phyloP scores from a whole-genome alignment of 1,140 invertebrate genomes.

The Halotydeus destructor region DNA sequence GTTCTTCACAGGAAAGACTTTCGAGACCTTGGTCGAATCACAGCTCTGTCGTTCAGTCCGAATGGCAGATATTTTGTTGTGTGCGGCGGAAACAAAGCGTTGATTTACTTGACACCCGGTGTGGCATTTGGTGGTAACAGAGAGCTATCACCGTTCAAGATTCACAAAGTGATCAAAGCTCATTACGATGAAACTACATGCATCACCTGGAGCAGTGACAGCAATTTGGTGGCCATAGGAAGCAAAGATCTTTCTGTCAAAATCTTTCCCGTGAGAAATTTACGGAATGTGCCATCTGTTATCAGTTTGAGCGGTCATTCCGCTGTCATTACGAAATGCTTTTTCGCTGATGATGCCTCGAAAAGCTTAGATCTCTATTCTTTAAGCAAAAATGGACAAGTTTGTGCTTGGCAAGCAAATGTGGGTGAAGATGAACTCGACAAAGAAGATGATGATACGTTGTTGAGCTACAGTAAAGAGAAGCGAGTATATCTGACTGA shows the following conservation, averaged over 20 bases:
- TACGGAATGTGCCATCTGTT: conserved; percentile 34
- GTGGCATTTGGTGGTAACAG: conserved; percentile 22
- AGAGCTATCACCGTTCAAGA: conserved; percentile 66
- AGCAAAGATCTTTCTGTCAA: conserved; percentile 65
- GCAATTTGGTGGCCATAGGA: conserved; percentile 57
- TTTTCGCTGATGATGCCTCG: conserved; percentile 39
- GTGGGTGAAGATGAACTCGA: conserved; percentile 3
- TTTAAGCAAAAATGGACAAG: conserved; percentile 35
- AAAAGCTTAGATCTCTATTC: conserved; percentile 22
- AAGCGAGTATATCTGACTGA: conserved; percentile 47
- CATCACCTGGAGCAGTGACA: conserved; percentile 77
- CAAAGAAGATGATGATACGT: conserved; percentile 22
- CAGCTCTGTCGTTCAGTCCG: conserved; percentile 69
- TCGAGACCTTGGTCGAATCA: conserved; percentile 34
- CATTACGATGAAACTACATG: conserved; percentile 57
- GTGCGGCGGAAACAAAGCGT: conserved; percentile 44
- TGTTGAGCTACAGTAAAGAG: conserved; percentile 42
- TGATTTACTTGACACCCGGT: conserved; percentile 66
- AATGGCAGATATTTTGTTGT: conserved; percentile 44
- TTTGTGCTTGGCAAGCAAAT: conserved; percentile 48
- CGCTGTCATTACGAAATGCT: conserved; percentile 54
- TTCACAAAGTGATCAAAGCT: conserved; percentile 57
- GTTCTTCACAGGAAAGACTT: conserved; percentile 67
- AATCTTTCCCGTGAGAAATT: conserved; percentile 43
- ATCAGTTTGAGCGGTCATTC: conserved; percentile 50